Evolutionary conservation across 53 echinoderm and acorn worm species (phyloP).

Genomic region (Hippasteria phrygiana): DNA sequence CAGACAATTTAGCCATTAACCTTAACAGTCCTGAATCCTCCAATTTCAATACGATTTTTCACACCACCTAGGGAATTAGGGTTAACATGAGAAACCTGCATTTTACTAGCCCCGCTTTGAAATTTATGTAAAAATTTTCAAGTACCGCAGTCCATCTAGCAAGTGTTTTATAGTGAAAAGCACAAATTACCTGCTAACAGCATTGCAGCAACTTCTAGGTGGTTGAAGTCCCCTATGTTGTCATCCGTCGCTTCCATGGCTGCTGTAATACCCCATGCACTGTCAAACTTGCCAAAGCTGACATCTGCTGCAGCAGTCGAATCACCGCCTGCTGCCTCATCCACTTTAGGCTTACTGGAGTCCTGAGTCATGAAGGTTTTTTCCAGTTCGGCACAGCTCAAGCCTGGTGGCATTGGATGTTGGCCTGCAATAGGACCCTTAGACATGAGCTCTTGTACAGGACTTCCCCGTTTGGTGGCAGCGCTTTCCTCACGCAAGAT

Average conservation of each 20-base stretch:
- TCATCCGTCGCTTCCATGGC: slow-evolving; percentile 30
- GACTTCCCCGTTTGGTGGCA: slow-evolving; percentile 14
- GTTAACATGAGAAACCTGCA: too few relatives aligned
- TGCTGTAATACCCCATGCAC: slow-evolving; percentile 16
- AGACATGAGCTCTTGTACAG: slow-evolving; percentile 25
- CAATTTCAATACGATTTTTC: too few relatives aligned
- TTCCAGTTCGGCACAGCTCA: slow-evolving; percentile 49
- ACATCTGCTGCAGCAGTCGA: slow-evolving; percentile 1
- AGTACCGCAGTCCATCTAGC: background rate
- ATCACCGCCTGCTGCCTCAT: slow-evolving; percentile 1
- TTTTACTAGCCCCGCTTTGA: too few relatives aligned
- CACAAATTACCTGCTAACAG: slow-evolving; percentile 52
- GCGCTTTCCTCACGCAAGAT: slow-evolving; percentile 60
- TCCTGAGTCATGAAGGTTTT: slow-evolving; percentile 29
- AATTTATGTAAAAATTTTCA: background rate
- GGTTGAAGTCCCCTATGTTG: slow-evolving; percentile 51
- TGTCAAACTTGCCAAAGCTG: slow-evolving; percentile 51
- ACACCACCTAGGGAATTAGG: too few relatives aligned
- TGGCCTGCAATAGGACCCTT: slow-evolving; percentile 5
- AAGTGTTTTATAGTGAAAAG: background rate
- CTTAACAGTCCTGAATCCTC: too few relatives aligned
- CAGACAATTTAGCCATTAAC: too few relatives aligned
- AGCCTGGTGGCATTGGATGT: slow-evolving; percentile 10
- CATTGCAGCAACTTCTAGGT: slow-evolving; percentile 61
- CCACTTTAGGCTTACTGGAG: background rate